These are phyloP conservation scores for Wiebesia pumilae DNA, from an alignment of 1,140 invertebrate species.

Conservation along the genomic window DNA sequence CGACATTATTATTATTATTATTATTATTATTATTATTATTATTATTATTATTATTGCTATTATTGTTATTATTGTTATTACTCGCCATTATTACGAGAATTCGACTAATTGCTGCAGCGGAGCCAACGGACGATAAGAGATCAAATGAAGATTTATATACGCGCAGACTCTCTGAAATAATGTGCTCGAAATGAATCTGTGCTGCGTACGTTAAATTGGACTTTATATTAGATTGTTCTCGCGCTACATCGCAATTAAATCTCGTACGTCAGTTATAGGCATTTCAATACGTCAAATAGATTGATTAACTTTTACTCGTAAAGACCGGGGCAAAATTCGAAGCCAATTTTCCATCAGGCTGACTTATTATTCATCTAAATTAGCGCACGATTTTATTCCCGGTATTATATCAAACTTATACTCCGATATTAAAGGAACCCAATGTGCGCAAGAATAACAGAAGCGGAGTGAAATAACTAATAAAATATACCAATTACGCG, in stretches of 20 bases:
- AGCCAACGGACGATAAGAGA: not conserved
- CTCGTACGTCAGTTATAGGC: not conserved
- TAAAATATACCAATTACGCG: not conserved
- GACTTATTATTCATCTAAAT: not conserved
- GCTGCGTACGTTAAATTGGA: constrained; percentile 5
- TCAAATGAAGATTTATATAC: constrained; percentile 25
- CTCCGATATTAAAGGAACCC: too few relatives aligned
- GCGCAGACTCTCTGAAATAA: not conserved
- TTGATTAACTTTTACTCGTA: not conserved
- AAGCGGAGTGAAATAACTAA: too few relatives aligned
- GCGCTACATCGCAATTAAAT: constrained; percentile 28
- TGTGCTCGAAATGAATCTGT: constrained; percentile 16
- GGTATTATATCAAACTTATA: too few relatives aligned
- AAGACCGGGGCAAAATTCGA: not conserved
- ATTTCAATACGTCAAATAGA: constrained; percentile 11
- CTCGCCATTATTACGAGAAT: not conserved
- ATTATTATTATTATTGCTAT: too few relatives aligned
- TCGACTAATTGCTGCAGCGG: not conserved
- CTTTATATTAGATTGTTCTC: constrained; percentile 5
- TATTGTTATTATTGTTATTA: not conserved
- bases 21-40: too few relatives aligned
- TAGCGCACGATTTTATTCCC: not conserved
- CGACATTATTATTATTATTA: too few relatives aligned
- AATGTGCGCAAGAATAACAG: too few relatives aligned
- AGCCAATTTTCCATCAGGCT: not conserved